These are phyloP conservation scores for Drosophila peninsularis DNA, from an alignment of 2,888 invertebrate species.

Conservation along the genomic window DNA sequence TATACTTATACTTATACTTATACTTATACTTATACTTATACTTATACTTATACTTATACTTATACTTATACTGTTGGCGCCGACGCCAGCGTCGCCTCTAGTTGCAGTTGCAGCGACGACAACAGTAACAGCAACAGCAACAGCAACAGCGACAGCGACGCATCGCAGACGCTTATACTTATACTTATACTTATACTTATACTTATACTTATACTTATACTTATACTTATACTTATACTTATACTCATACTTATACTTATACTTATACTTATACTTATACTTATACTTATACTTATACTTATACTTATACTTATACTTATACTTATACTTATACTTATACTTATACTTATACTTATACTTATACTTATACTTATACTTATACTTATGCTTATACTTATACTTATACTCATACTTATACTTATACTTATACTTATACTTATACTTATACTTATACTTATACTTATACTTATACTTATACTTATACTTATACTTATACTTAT, in stretches of 20 bases:
- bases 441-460: slow-evolving; percentile 6
- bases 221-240: slow-evolving; percentile 4
- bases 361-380: background rate
- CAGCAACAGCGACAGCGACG: slow-evolving; percentile 48
- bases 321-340: slow-evolving; percentile 4
- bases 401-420: background rate
- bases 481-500: background rate
- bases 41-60: background rate
- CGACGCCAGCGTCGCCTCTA: slow-evolving; percentile 51
- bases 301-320: slow-evolving; percentile 6
- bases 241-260: no score
- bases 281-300: background rate
- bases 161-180: slow-evolving; percentile 79
- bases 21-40: background rate
- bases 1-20: background rate
- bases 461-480: slow-evolving; percentile 1
- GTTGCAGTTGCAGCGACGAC: slow-evolving; percentile 49
- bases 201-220: slow-evolving; percentile 1
- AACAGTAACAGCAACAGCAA: slow-evolving; percentile 14
- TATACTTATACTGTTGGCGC: slow-evolving; percentile 33
- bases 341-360: slow-evolving; percentile 3
- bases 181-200: slow-evolving; percentile 4
- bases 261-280: background rate
- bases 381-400: background rate
- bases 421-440: slow-evolving; percentile 1